Percentiles rank a stretch among this genome's conserved stretches.
These are phyloP conservation scores for Cryptoprocta ferox DNA, from an alignment of 2,797 vertebrate genomes.

Conservation along the genomic window DNA sequence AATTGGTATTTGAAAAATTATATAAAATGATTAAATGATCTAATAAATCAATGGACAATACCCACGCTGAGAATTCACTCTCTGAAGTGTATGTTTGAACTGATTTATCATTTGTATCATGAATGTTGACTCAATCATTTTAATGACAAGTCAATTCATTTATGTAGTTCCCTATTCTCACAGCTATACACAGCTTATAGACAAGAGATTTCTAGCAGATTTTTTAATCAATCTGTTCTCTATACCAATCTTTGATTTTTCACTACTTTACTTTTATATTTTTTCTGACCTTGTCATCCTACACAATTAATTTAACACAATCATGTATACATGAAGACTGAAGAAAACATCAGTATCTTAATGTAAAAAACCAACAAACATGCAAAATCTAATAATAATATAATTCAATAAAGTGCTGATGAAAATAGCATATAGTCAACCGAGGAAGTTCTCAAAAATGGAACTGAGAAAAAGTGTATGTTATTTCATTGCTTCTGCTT, in stretches of 20 bases:
- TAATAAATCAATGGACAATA: background rate
- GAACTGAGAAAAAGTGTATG: background rate
- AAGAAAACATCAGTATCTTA: background rate
- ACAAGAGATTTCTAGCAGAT: background rate
- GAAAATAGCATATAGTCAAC: background rate
- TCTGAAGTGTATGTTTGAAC: background rate
- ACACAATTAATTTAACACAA: background rate
- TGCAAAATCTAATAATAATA: background rate
- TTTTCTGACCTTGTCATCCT: background rate
- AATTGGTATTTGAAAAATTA: conserved; percentile 27
- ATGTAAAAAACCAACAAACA: background rate
- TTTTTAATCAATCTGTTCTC: background rate
- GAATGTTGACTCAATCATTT: conserved; percentile 28
- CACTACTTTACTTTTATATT: background rate
- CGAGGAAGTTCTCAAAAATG: background rate
- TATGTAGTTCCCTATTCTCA: background rate
- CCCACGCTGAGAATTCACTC: background rate
- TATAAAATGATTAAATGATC: background rate
- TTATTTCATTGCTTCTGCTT: background rate
- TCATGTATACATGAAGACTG: background rate
- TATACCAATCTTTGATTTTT: background rate
- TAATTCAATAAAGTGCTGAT: background rate
- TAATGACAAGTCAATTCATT: background rate
- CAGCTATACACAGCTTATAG: background rate
- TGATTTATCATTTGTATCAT: conserved; percentile 15